Conservation (phyloP, 2,888 invertebrate genomes). For the Callosobruchus maculatus region DNA sequence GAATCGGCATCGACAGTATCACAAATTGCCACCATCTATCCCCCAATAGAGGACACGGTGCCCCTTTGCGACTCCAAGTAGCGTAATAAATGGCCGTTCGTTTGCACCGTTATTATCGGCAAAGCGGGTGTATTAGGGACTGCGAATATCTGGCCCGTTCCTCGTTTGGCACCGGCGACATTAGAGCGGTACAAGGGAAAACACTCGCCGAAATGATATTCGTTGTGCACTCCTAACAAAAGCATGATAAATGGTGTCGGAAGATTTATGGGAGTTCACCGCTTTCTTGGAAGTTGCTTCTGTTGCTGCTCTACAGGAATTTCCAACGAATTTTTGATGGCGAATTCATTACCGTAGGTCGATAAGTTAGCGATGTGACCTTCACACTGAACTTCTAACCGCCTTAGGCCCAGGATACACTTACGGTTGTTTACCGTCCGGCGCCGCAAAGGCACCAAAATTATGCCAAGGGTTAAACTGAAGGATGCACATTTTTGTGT, state of each 20-base stretch:
- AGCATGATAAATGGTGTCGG: conserved; percentile 1
- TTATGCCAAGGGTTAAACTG: no score
- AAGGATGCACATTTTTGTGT: no score
- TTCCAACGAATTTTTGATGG: not conserved
- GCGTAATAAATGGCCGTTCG: not conserved
- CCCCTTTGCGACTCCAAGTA: not conserved
- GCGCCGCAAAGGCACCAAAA: no score
- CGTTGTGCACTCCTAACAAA: not conserved
- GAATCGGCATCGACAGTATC: not conserved
- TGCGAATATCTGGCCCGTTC: not conserved
- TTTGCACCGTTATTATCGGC: not conserved
- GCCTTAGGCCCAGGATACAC: no score
- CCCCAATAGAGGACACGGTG: not conserved
- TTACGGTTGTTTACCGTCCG: no score
- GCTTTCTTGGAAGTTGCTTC: not conserved
- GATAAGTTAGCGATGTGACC: not conserved
- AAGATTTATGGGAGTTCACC: conserved; percentile 3
- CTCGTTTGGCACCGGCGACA: not conserved
- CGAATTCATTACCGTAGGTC: not conserved
- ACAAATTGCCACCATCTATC: not conserved
- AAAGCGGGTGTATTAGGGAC: not conserved
- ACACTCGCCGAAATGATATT: conserved; percentile 1
- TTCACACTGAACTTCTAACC: not conserved
- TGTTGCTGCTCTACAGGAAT: not conserved
- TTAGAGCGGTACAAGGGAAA: not conserved